phyloP scores from a whole-genome alignment of 2,113 vertebrate species.

The Megalops atlanticus region DNA sequence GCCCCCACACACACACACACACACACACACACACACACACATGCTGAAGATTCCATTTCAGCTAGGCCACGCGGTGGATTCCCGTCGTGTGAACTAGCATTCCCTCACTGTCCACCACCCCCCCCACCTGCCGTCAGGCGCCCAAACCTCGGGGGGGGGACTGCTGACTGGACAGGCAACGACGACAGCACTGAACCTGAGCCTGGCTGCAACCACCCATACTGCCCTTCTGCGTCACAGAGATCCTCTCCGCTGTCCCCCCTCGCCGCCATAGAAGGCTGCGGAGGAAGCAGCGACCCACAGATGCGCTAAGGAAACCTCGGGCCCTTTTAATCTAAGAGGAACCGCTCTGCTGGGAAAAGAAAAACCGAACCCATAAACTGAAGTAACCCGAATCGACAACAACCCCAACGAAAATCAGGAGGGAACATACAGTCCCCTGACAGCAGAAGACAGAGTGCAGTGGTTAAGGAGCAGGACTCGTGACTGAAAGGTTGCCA shows the following conservation, averaged over 20 bases:
- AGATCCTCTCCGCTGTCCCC: neutral
- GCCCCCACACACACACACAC: too few species aligned
- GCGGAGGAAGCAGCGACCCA: neutral
- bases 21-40: neutral
- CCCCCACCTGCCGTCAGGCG: neutral
- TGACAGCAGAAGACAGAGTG: too few species aligned
- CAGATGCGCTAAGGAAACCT: neutral
- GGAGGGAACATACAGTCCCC: neutral
- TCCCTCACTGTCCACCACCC: neutral
- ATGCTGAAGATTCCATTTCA: neutral
- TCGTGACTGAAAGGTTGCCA: too few species aligned
- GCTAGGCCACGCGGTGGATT: neutral
- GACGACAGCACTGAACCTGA: neutral
- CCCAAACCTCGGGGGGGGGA: neutral
- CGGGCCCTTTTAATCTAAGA: neutral
- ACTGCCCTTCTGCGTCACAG: neutral
- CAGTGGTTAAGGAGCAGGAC: too few species aligned
- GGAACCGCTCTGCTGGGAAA: neutral
- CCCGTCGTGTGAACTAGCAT: neutral
- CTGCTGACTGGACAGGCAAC: conserved; percentile 1
- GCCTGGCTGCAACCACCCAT: neutral
- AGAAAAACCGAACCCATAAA: too few species aligned
- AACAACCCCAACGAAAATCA: too few species aligned
- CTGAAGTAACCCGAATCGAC: too few species aligned
- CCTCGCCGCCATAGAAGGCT: neutral